phyloP scores from a whole-genome alignment of 2,888 invertebrate species.

The Macaria liturata region DNA sequence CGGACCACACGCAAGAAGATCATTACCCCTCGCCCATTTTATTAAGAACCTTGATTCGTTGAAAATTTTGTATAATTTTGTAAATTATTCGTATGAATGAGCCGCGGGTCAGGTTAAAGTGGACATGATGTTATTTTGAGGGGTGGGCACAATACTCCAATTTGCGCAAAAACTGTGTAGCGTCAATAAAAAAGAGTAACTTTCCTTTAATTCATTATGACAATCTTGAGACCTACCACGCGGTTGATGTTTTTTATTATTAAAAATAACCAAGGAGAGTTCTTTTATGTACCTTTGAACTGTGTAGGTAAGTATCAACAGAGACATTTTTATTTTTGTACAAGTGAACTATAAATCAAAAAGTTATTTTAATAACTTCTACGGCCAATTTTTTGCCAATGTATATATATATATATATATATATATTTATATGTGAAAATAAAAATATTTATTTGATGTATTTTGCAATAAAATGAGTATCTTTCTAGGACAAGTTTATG shows the following conservation, averaged over 20 bases:
- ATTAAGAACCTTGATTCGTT: constrained; percentile 43
- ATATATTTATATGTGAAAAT: too few relatives aligned
- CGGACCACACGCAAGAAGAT: constrained; percentile 66
- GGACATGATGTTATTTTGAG: constrained; percentile 52
- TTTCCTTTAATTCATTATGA: constrained; percentile 53
- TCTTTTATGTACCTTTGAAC: not conserved
- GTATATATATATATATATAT: too few relatives aligned
- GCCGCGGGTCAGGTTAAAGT: constrained; percentile 43
- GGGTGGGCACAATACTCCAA: constrained; percentile 59
- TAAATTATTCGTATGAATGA: constrained; percentile 41
- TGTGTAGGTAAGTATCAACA: too few relatives aligned
- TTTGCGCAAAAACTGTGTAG: constrained; percentile 52
- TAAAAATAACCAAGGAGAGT: constrained; percentile 17
- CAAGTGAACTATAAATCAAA: too few relatives aligned
- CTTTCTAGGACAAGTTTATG: too few relatives aligned
- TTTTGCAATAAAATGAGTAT: too few relatives aligned
- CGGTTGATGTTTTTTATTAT: constrained; percentile 30
- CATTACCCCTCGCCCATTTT: constrained; percentile 55
- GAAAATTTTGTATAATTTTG: constrained; percentile 43
- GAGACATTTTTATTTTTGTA: too few relatives aligned
- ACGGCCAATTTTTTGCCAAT: too few relatives aligned
- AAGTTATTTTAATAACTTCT: too few relatives aligned
- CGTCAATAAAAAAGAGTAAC: constrained; percentile 52
- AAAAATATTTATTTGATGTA: too few relatives aligned
- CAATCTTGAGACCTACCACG: constrained; percentile 47